Base-by-base conservation (phyloP, 2,888 invertebrate genomes). In the Apantesis nais region DNA sequence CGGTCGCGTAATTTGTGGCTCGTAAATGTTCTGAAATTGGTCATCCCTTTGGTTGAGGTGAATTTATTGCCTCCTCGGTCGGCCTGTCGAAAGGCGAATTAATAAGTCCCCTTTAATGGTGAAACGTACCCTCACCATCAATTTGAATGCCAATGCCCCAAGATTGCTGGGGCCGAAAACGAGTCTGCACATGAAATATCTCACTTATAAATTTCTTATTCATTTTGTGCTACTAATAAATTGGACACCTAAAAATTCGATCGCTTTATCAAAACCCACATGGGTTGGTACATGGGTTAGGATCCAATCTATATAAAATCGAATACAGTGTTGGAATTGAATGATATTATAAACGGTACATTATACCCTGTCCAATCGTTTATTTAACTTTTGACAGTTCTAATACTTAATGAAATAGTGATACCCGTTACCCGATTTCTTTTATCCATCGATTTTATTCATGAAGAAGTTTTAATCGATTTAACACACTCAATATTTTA, bases 11-110 rank as follows among this genome's bases (percentile, higher is more conserved):
- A 95, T 95, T 95, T 95, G 94, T 95, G 94, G 95, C 92, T 93
- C 94, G 94, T 94, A 94, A 95, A 94, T 94, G 95, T 94, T 94
- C 94, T 92, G 94, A 95, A 95, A 95, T 95, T 95, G 95, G 95
- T 95, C 94, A 95, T 95, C 94, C 95, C 94, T 95, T 94, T 93
- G 95, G 94, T 93, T 91, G 94, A 93, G 94, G 93, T 92, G 92
- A 94, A 95, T 95, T 95, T 95, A 95, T 94, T 90, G 94, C 92
- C 92, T 92, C 88, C 92, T 93, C 94, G 94, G 93, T 90, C 90
- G 93, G 93, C 91, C 93, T 94, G 94, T 94, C 94, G 94, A 95
- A 95, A 95, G 93, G 93, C 93, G 92, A 95, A 95, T 95, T 94
- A 94, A 94, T 95, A 95, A 94, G 94, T 92, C 93, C 93, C 91